phyloP scores from a whole-genome alignment of 2,113 vertebrate genomes.

The Scatophagus argus region DNA sequence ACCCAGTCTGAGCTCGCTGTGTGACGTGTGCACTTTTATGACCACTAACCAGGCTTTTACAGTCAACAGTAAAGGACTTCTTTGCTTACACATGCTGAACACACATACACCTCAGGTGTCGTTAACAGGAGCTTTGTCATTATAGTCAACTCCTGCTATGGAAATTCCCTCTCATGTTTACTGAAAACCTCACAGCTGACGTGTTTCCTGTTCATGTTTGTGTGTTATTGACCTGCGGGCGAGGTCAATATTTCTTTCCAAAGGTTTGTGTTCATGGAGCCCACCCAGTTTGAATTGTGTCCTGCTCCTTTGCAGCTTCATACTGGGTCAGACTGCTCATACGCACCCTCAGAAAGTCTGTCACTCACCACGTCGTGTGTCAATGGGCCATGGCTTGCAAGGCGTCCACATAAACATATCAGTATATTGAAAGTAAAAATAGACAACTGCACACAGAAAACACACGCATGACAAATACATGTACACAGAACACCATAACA shows the following conservation, averaged over 20 bases:
- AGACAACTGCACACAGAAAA: neutral
- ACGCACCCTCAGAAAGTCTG: neutral
- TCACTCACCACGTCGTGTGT: neutral
- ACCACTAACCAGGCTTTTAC: slow-evolving; percentile 57
- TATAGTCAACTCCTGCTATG: slow-evolving; percentile 18
- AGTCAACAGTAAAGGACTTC: slow-evolving; percentile 44
- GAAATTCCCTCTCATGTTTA: slow-evolving; percentile 41
- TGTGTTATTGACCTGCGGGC: slow-evolving; percentile 8
- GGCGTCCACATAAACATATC: slow-evolving; percentile 25
- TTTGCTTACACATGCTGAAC: slow-evolving; percentile 31
- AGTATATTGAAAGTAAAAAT: neutral
- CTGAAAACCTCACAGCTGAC: slow-evolving; percentile 29
- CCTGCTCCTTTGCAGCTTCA: neutral
- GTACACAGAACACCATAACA: neutral
- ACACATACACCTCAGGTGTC: slow-evolving; percentile 2
- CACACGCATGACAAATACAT: neutral
- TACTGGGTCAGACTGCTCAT: slow-evolving; percentile 1
- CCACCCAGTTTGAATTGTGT: neutral
- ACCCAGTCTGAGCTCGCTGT: slow-evolving; percentile 4
- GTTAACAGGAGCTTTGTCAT: slow-evolving; percentile 23
- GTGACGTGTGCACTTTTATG: slow-evolving; percentile 40
- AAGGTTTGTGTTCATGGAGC: slow-evolving; percentile 8
- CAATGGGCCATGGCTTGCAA: neutral
- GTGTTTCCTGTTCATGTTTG: neutral
- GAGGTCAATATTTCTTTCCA: slow-evolving; percentile 58